A percentile compares a stretch with the other conserved stretches of the same genome.
Conservation (phyloP, 2,888 invertebrate species). For the Anticlea derivata region DNA sequence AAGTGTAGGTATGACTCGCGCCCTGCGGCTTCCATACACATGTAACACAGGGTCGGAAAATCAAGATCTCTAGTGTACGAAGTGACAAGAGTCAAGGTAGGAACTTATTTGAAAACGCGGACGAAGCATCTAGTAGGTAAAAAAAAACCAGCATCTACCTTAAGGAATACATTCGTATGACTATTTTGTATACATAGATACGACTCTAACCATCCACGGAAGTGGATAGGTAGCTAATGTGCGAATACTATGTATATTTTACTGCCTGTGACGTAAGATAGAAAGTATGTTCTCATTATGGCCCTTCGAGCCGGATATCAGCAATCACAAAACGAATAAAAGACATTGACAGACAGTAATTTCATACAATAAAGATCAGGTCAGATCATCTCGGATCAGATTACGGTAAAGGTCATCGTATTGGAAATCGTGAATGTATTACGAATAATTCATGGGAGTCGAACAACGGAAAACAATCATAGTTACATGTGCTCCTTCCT, state of each 20-base stretch:
- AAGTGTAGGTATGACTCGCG: too few relatives aligned
- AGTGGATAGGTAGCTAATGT: too few relatives aligned
- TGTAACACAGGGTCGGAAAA: too few relatives aligned
- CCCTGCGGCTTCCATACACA: too few relatives aligned
- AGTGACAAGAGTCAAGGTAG: too few relatives aligned
- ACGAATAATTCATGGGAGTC: slow-evolving; percentile 6
- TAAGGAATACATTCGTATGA: too few relatives aligned
- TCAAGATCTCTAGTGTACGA: too few relatives aligned
- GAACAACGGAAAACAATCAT: neutral
- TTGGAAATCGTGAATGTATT: slow-evolving; percentile 40
- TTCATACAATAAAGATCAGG: slow-evolving; percentile 31
- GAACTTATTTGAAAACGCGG: too few relatives aligned
- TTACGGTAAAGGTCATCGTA: slow-evolving; percentile 46
- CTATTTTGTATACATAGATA: too few relatives aligned
- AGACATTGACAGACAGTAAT: slow-evolving; percentile 31
- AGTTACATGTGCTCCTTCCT: neutral
- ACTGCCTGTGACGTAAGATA: slow-evolving; percentile 14
- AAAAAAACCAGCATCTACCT: too few relatives aligned
- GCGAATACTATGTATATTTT: slow-evolving; percentile 24
- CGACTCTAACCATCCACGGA: too few relatives aligned
- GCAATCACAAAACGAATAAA: slow-evolving; percentile 29
- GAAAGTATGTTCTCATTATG: slow-evolving; percentile 18
- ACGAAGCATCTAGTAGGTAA: too few relatives aligned
- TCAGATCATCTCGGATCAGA: slow-evolving; percentile 39
- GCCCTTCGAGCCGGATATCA: slow-evolving; percentile 24